These are phyloP conservation scores for Esox lucius DNA, from an alignment of 2,797 vertebrate species.

Conservation along the genomic window DNA sequence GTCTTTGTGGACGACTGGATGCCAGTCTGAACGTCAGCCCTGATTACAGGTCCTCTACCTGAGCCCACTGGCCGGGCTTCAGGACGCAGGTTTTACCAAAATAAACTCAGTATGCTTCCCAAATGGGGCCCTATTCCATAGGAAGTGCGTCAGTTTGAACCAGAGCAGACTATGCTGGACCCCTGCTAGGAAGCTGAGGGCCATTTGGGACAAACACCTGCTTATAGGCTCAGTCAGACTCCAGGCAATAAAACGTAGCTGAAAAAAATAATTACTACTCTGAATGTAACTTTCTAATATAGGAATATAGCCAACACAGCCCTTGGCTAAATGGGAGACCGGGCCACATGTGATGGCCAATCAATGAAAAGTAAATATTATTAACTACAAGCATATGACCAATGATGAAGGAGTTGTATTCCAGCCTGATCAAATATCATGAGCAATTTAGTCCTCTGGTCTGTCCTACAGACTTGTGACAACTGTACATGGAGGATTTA, in stretches of 20 bases:
- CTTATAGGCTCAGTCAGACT: conserved; percentile 14
- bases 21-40: background rate
- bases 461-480: background rate
- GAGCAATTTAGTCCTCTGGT: conserved; percentile 14
- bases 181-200: background rate
- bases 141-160: background rate
- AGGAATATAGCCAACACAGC: conserved; percentile 18
- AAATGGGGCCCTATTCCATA: background rate
- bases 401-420: conserved; percentile 22
- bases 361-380: conserved; percentile 47
- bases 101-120: conserved; percentile 15
- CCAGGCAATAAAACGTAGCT: background rate
- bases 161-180: too few species aligned
- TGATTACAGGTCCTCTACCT: conserved; percentile 10
- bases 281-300: conserved; percentile 28
- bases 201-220: background rate
- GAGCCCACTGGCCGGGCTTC: conserved; percentile 14
- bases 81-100: conserved; percentile 25
- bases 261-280: conserved; percentile 8
- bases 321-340: background rate
- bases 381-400: conserved; percentile 43
- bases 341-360: conserved; percentile 25
- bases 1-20: background rate
- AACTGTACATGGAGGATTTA: too few species aligned
- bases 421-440: conserved; percentile 30